Conservation (phyloP, 2,797 vertebrate genomes). For the Philypnodon macrostomus region DNA sequence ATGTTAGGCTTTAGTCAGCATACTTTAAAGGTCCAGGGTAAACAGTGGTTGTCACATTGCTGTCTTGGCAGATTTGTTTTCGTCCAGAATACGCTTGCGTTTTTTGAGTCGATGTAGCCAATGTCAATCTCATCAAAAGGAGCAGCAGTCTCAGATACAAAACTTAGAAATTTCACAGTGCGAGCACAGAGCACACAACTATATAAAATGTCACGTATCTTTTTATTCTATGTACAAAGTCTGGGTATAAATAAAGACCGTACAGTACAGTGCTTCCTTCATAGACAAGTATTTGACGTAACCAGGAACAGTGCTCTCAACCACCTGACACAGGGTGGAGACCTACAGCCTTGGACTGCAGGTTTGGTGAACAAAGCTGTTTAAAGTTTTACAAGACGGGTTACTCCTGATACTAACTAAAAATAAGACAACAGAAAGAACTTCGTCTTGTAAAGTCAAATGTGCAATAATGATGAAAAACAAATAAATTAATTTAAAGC, state of each 20-base stretch:
- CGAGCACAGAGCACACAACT: not conserved
- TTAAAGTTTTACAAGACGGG: too few species aligned
- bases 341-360: not conserved
- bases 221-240: not conserved
- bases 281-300: constrained; percentile 1
- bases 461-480: not conserved
- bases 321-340: constrained; percentile 6
- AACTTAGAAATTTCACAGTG: constrained; percentile 8
- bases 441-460: too few species aligned
- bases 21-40: rapidly evolving
- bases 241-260: not conserved
- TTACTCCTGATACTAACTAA: too few species aligned
- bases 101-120: constrained; percentile 16
- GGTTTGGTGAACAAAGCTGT: not conserved
- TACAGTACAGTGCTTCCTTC: not conserved
- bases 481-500: constrained; percentile 7
- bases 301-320: constrained; percentile 6
- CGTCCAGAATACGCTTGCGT: not conserved
- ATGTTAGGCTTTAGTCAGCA: rapidly evolving
- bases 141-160: constrained; percentile 27
- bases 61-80: not conserved
- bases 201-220: too few species aligned
- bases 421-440: too few species aligned
- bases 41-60: not conserved
- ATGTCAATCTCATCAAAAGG: constrained; percentile 46